These are phyloP conservation scores for Theodoxus fluviatilis DNA, from an alignment of 2,888 invertebrate genomes.

Conservation along the genomic window DNA sequence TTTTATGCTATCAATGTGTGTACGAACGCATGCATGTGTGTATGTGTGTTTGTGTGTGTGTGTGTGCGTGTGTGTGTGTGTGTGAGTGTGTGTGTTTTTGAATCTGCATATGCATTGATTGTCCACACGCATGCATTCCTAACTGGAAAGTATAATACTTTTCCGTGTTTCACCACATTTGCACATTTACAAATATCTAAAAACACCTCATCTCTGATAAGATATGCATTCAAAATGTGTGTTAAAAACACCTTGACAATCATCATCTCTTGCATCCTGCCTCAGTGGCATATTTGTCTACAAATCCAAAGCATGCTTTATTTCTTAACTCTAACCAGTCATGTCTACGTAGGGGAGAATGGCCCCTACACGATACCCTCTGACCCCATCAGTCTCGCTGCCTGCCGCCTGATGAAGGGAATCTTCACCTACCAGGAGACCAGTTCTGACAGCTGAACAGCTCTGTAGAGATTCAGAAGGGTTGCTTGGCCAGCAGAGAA, in stretches of 20 bases:
- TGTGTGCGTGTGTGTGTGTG: background rate
- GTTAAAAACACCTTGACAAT: too few species aligned
- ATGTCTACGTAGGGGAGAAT: slow-evolving; percentile 58
- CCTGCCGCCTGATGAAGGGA: slow-evolving; percentile 53
- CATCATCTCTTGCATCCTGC: too few species aligned
- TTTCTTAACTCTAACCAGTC: slow-evolving; percentile 43
- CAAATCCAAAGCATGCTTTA: background rate
- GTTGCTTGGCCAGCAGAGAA: too few species aligned
- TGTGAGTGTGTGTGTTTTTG: slow-evolving; percentile 1
- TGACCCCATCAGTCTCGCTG: slow-evolving; percentile 52
- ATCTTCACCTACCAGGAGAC: slow-evolving; percentile 47
- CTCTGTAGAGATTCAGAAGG: too few species aligned
- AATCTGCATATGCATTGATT: too few species aligned
- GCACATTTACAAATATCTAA: too few species aligned
- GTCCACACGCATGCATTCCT: too few species aligned
- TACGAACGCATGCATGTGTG: background rate
- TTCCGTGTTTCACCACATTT: too few species aligned
- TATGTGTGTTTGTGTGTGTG: background rate
- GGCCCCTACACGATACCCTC: slow-evolving; percentile 56
- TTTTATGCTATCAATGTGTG: background rate
- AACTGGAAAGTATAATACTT: too few species aligned
- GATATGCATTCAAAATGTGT: too few species aligned
- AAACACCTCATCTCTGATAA: too few species aligned
- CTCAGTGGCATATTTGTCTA: background rate
- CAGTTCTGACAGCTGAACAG: slow-evolving; percentile 22